Evolutionary conservation across 2,888 invertebrate genomes (phyloP), one percentile per base, ranked within the genome.

Genomic region (Endotricha flammealis): DNA sequence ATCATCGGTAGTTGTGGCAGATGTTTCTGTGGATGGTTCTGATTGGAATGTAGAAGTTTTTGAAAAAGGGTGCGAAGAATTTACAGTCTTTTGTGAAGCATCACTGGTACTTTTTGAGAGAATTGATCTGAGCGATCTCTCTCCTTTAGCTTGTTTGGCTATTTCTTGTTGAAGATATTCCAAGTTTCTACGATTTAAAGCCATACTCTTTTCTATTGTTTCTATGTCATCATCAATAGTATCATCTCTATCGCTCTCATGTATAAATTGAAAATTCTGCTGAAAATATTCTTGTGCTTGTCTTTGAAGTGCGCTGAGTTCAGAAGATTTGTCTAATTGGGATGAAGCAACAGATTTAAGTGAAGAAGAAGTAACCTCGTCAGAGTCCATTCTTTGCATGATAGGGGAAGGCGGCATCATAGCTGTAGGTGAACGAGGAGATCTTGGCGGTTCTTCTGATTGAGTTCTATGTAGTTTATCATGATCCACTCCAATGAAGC

Each of bases 381-480:
- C 83, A 1, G 83, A 85, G 42, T 86, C 85, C 25, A 64, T 76
- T 51, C 82, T 68, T 50, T 67, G 78, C 39, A 75, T 56, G 11
- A 72, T 64, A 8, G 90, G 89, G 29, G 90, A 88, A 6, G 88
- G 72, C 10, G 75, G 67, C 34, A 66, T 60, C 40, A 60, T 63
- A 38, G 87, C 80, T 29, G 90, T 86, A 9, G 92, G 88, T 50
- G 91, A 92, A 14, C 86, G 64, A 1, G 92, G 92, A n/a, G 93
- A 93, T 49, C 92, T 86, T 2, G 93, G 93, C 3, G 94, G 93
- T 69, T 94, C 95, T 72, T 95, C 95, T 25, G 95, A 95, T 69
- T 95, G 94, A 0, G 95, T 95, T 60, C 95, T 89, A 57, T 94
- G 93, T 33, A 95, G 80, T 47, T 91, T 91, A 50, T 94, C 94